Evolutionary conservation across 2,113 vertebrate genomes (phyloP).

Genomic region (Poicephalus meyeri): DNA sequence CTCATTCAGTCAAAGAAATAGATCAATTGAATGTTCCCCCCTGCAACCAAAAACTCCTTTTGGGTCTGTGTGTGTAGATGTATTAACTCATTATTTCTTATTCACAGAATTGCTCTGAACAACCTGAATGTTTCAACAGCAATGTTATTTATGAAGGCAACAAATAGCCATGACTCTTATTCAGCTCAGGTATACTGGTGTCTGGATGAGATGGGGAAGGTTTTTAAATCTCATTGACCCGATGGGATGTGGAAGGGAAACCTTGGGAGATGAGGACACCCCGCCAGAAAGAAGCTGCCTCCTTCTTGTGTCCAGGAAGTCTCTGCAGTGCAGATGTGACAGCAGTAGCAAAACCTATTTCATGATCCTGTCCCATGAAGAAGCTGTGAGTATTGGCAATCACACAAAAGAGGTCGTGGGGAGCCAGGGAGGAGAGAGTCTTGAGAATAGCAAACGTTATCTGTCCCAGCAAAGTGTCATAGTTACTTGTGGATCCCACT

Average conservation of each 20-base stretch:
- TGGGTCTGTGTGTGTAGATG: neutral
- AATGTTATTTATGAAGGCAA: neutral
- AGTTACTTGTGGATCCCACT: neutral
- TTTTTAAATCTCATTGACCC: neutral
- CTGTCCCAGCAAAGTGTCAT: fast-evolving
- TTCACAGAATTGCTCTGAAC: neutral
- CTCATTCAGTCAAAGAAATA: neutral
- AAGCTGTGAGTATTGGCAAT: neutral
- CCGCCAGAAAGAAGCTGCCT: neutral
- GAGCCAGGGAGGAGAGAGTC: neutral
- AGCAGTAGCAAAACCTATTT: neutral
- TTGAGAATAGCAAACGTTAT: neutral
- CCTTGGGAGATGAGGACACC: neutral
- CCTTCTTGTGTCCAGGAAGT: neutral
- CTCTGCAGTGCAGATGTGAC: neutral
- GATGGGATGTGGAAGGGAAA: neutral
- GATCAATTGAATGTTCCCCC: neutral
- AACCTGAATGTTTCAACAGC: neutral
- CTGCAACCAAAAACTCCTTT: neutral
- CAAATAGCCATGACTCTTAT: neutral
- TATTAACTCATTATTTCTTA: neutral
- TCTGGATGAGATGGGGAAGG: neutral
- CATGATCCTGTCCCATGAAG: neutral
- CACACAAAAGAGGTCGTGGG: neutral
- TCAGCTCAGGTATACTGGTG: neutral